Evolutionary conservation across 2,797 vertebrate species (phyloP), one percentile per base, ranked within the genome.

Genomic region (Fistularia tabacaria): DNA sequence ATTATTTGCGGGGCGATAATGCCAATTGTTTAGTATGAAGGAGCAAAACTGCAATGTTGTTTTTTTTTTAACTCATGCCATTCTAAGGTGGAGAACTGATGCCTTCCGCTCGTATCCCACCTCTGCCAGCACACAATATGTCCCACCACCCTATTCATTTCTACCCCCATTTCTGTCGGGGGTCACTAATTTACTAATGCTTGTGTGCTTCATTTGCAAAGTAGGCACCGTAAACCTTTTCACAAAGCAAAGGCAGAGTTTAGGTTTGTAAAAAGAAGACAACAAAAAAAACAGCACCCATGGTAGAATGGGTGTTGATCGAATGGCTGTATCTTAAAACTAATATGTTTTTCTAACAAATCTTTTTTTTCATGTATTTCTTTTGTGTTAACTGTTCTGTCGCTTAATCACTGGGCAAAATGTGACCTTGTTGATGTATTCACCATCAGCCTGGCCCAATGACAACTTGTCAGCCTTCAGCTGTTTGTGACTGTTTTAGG

Each of bases 141-240:
- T 62, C 13, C n/a, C n/a, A 25, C 25, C 25, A 25, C 25, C 25
- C 25, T 25, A 40, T 59, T 60, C 1, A 47, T 51, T 57, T 69
- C 56, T 44, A 47, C 76, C 82, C 83, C 82, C 84, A 85, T 67
- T 88, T 88, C 60, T 88, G 80, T 86, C 76, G 79, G 86, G 80
- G 80, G 41, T 11, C 49, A 41, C 43, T 51, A 7, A 52, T 51
- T 10, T 48, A 46, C 8, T 15, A 11, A 39, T 51, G 40, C 37
- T 51, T 51, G 49, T 25, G 37, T 6, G 37, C 64, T 52, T 64
- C 46, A 37, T 69, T 64, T 44, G 44, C 38, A 46, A 58, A 51
- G 36, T 43, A 46, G 14, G 15, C 40, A 9, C 10, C 45, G 14
- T 14, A n/a, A 14, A 6, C 6, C 3, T n/a, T 62, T 64, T 54